Conservation (phyloP, 2,797 vertebrate species). For the Hypotaenidia okinawae region DNA sequence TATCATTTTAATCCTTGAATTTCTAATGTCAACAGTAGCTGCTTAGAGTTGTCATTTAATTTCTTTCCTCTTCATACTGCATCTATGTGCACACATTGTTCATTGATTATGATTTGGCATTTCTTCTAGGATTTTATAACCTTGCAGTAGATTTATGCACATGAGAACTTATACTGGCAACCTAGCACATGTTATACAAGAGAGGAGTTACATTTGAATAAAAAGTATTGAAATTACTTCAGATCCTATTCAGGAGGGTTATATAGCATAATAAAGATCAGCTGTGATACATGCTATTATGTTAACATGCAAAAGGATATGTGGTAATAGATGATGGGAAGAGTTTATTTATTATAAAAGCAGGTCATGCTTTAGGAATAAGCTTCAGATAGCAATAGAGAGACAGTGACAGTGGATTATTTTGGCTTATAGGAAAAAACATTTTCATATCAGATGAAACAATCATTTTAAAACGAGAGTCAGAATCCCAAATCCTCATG, state of each 20-base stretch:
- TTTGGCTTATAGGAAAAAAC: not conserved
- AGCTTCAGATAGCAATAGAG: not conserved
- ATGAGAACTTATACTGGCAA: not conserved
- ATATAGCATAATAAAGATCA: slow-evolving; percentile 38
- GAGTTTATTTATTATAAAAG: slow-evolving; percentile 14
- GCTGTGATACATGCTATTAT: not conserved
- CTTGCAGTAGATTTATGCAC: not conserved
- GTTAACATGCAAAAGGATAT: not conserved
- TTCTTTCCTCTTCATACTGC: slow-evolving; percentile 10
- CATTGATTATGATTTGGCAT: slow-evolving; percentile 8
- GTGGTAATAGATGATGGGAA: not conserved
- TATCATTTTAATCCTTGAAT: slow-evolving; percentile 66
- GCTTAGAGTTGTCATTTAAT: slow-evolving; percentile 53
- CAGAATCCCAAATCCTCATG: slow-evolving; percentile 38
- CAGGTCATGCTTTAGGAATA: not conserved
- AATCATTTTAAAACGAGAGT: slow-evolving; percentile 25
- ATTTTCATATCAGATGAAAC: slow-evolving; percentile 21
- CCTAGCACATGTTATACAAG: not conserved
- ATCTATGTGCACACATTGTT: not conserved
- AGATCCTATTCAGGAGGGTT: slow-evolving; percentile 23
- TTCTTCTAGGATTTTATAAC: slow-evolving; percentile 5
- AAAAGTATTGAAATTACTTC: slow-evolving; percentile 18
- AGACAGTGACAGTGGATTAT: slow-evolving; percentile 15
- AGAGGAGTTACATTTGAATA: slow-evolving; percentile 2
- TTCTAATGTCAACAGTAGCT: slow-evolving; percentile 69